phyloP scores from a whole-genome alignment of 2,797 vertebrate species.

The Eospalax fontanierii region DNA sequence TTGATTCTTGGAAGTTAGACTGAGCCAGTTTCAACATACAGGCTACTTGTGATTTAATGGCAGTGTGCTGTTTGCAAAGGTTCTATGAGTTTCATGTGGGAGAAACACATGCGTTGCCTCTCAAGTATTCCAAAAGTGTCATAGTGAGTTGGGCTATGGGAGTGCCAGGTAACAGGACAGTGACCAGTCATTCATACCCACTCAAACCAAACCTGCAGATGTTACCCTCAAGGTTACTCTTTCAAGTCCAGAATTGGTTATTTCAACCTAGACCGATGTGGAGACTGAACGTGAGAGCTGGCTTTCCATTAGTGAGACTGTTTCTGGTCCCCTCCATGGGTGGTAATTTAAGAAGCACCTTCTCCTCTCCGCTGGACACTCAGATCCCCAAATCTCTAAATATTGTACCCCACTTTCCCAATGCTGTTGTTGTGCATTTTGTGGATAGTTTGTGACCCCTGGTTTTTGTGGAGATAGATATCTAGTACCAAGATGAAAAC shows the following conservation, averaged over 20 bases:
- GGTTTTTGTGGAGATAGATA: not conserved
- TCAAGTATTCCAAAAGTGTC: not conserved
- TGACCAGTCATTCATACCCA: not conserved
- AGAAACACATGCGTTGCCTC: not conserved
- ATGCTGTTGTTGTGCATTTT: not conserved
- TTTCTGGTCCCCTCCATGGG: not conserved
- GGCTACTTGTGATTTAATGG: not conserved
- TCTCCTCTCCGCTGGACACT: not conserved
- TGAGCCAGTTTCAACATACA: not conserved
- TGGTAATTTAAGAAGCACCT: not conserved
- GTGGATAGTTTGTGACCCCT: not conserved
- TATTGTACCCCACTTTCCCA: not conserved
- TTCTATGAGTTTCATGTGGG: not conserved
- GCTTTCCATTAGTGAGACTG: not conserved
- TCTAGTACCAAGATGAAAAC: conserved; percentile 4
- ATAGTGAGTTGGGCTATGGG: not conserved
- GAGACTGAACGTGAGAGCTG: not conserved
- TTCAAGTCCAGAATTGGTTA: not conserved
- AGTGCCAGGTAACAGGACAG: not conserved
- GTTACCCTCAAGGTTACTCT: not conserved
- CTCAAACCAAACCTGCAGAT: not conserved
- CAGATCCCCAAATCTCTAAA: not conserved
- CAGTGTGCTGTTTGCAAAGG: not conserved
- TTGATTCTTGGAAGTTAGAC: not conserved
- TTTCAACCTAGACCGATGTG: not conserved